phyloP scores from a whole-genome alignment of 2,113 vertebrate genomes.

The Epinephelus moara region DNA sequence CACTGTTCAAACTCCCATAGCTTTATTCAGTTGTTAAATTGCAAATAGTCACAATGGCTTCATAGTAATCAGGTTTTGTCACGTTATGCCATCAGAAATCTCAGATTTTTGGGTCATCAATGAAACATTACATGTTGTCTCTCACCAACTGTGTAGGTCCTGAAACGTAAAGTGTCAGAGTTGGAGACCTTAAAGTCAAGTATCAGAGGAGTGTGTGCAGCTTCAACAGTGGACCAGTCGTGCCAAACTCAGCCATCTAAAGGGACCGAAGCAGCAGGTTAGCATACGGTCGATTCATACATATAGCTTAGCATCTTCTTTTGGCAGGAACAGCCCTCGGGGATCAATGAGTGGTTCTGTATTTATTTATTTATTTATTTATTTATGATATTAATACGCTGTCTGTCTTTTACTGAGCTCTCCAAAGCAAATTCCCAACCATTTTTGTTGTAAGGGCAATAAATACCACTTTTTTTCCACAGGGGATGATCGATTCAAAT shows the following conservation, averaged over 20 bases:
- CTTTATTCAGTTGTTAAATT: background rate
- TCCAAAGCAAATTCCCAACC: no score
- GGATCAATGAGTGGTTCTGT: no score
- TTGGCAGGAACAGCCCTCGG: background rate
- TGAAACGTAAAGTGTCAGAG: constrained; percentile 73
- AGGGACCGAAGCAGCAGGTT: constrained; percentile 46
- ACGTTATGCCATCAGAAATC: no score
- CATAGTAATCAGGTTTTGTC: background rate
- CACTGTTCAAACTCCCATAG: background rate
- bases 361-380: no score
- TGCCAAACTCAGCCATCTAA: constrained; percentile 60
- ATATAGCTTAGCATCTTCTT: background rate
- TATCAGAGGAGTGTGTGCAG: background rate
- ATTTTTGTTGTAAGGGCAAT: no score
- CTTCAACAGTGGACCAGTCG: constrained; percentile 16
- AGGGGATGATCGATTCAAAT: constrained; percentile 55
- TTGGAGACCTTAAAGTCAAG: constrained; percentile 56
- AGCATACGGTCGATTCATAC: background rate
- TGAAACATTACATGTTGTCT: background rate
- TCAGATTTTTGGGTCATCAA: background rate
- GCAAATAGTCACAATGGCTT: background rate
- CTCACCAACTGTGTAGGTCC: constrained; percentile 49
- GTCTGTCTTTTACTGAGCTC: no score
- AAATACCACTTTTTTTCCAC: background rate
- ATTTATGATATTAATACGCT: no score